phyloP scores from a whole-genome alignment of 2,797 vertebrate genomes.

The Poecilia gillii region DNA sequence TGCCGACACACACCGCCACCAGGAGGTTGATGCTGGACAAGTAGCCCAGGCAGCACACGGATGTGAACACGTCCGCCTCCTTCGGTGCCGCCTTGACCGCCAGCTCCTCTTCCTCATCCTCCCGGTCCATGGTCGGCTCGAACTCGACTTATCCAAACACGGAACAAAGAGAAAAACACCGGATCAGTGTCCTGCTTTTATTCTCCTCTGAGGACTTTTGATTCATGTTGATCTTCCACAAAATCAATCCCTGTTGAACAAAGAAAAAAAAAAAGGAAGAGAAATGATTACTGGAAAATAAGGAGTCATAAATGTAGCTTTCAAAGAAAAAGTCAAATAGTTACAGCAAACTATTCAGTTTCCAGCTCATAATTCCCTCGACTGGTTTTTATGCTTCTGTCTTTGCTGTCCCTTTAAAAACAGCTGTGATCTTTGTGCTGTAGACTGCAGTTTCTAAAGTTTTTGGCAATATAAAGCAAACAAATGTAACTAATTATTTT shows the following conservation, averaged over 20 bases:
- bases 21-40: conserved; percentile 91
- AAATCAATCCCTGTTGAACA: conserved; percentile 69
- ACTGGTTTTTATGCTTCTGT: neutral
- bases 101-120: conserved; percentile 81
- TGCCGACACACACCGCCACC: conserved; percentile 93
- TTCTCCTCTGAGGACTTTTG: conserved; percentile 8
- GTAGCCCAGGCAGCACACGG: conserved; percentile 92
- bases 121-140: conserved; percentile 58
- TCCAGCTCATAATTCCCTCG: neutral
- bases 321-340: neutral
- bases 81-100: conserved; percentile 57
- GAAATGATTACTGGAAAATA: neutral
- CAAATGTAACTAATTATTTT: neutral
- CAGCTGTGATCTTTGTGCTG: neutral
- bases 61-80: conserved; percentile 90
- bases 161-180: neutral
- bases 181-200: neutral
- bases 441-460: neutral
- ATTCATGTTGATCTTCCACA: conserved; percentile 25
- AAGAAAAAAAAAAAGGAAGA: neutral
- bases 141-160: conserved; percentile 3
- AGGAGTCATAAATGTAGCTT: neutral
- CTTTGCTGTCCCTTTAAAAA: neutral
- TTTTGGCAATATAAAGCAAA: neutral
- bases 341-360: neutral